Base-by-base conservation (phyloP, 2,113 vertebrate species). In the Pelobates fuscus region DNA sequence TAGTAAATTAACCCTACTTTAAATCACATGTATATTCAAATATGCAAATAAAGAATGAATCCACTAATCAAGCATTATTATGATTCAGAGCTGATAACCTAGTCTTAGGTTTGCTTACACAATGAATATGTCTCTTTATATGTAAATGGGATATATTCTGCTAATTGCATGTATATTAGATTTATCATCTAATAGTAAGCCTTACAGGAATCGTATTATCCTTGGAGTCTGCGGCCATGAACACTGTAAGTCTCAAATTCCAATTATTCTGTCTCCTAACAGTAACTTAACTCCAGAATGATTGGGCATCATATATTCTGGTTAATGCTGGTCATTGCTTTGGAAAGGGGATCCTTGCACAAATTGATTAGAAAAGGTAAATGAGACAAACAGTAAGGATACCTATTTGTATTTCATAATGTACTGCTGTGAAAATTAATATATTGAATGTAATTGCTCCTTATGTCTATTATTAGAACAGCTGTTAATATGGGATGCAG, bases 81-180 rank as follows among this genome's bases (percentile, higher is more conserved):
- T 24, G 7, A 60, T 32, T 60, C 37, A 25, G 26, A 41, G 37
- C 25, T 30, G 3, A 17, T 18, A 41, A 75, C 37, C 27, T 59
- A 67, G 67, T 68, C 60, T 67, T 77, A 77, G 57, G 14, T 26
- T 68, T 61, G 60, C 67, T 59, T 75, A 15, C 60, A 41, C 52
- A 59, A 65, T 25, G 59, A 20, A 12, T 20, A 24, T 27, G 21
- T 32, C 67, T 58, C 67, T 77, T 75, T 75, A 75, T 75, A 77
- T 77, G 73, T 77, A 77, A 77, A 77, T 75, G 44, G 59, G 24
- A 5, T 66, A 18, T 44, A 58, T 58, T 67, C 17, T 70, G 63
- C 64, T 74, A 74, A 74, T 59, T 75, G 57, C 72, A 75, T 75
- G 72, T 59, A 75, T 59, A 67, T 75, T 20, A 77, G 65, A 46